These are phyloP conservation scores for Eulacestoma nigropectus DNA, from an alignment of 2,113 vertebrate species.

Conservation along the genomic window DNA sequence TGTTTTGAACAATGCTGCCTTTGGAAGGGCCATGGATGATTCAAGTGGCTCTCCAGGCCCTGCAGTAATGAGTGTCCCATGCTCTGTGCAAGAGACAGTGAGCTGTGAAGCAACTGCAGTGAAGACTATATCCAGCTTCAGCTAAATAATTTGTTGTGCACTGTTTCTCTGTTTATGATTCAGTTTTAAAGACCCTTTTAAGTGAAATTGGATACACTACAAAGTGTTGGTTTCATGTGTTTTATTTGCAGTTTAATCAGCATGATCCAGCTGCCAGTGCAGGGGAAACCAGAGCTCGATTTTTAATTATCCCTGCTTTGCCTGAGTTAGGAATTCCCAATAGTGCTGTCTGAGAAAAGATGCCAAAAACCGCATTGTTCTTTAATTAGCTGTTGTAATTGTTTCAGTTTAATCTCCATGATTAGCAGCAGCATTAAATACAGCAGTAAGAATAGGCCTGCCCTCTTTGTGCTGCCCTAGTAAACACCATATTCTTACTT, in stretches of 20 bases:
- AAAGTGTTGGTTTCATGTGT: conserved; percentile 76
- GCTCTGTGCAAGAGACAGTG: not conserved
- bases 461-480: conserved; percentile 65
- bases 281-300: conserved; percentile 62
- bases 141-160: conserved; percentile 68
- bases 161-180: conserved; percentile 70
- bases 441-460: conserved; percentile 76
- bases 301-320: conserved; percentile 82
- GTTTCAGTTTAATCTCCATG: conserved; percentile 81
- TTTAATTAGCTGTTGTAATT: conserved; percentile 85
- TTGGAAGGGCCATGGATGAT: not conserved
- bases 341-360: conserved; percentile 68
- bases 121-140: conserved; percentile 24
- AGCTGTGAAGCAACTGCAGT: not conserved
- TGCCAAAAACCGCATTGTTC: conserved; percentile 81
- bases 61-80: not conserved
- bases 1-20: not conserved
- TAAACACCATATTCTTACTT: conserved; percentile 71
- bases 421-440: conserved; percentile 84
- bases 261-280: conserved; percentile 72
- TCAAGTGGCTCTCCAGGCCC: not conserved
- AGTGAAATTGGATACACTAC: conserved; percentile 77
- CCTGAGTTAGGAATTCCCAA: conserved; percentile 78
- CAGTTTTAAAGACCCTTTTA: conserved; percentile 73
- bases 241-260: conserved; percentile 81